phyloP scores from a whole-genome alignment of 2,113 vertebrate species.

The Gavialis gangeticus region DNA sequence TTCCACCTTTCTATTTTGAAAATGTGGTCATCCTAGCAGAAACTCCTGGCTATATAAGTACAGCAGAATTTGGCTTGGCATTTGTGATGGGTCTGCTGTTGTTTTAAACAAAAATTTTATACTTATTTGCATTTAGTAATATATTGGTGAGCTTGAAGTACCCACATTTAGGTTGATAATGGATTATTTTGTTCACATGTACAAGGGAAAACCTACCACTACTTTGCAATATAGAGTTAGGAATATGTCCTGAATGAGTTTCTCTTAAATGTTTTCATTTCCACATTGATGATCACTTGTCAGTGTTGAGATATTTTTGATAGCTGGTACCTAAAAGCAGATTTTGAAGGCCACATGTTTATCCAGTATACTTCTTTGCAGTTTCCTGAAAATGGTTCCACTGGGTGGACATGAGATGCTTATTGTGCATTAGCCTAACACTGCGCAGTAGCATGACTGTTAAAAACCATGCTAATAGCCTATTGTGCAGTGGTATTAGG shows the following conservation, averaged over 20 bases:
- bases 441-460: too few species aligned
- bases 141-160: neutral
- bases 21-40: too few species aligned
- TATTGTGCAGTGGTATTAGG: too few species aligned
- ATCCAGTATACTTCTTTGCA: constrained; percentile 52
- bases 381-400: neutral
- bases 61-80: neutral
- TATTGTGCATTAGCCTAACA: too few species aligned
- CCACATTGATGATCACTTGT: constrained; percentile 37
- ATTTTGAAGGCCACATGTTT: constrained; percentile 49
- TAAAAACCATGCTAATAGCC: too few species aligned
- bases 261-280: constrained; percentile 30
- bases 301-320: neutral
- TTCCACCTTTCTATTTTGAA: too few species aligned
- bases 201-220: constrained; percentile 9
- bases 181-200: neutral
- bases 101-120: neutral
- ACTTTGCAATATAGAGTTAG: constrained; percentile 11
- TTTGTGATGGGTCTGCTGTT: neutral
- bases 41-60: neutral
- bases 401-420: too few species aligned
- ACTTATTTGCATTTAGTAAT: neutral
- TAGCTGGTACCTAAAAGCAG: constrained; percentile 46
- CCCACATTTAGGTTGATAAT: neutral
- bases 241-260: constrained; percentile 26